Evolutionary conservation across 92 coral and sea anemone species (phyloP), one percentile per base, ranked within the genome.

Genomic region (Umimayanthus chanpuru): DNA sequence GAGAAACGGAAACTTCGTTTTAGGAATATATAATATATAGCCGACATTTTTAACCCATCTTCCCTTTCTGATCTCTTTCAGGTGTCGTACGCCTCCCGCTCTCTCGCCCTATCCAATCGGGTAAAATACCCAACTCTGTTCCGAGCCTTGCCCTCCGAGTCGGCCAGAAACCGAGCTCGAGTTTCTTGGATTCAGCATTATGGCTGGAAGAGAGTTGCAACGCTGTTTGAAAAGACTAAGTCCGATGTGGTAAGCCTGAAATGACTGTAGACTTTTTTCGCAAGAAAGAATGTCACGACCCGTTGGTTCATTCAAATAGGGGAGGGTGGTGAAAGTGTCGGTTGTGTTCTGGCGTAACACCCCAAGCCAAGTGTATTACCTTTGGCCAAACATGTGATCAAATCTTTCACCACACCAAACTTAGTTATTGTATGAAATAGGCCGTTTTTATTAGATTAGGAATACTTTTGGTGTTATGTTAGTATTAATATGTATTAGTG

Each of bases 31-130:
- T 18, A 0, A 12, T 0, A 50, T 10, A 47, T 56, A 15, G 5
- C 66, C 21, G 23, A 56, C 36, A 28, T 39, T 28, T 28, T 18
- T 85, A 70, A 89, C n/a, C 32, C 9, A 39, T 55, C 18, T 44
- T n/a, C 5, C 70, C 55, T 18, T 50, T 38, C 14, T 56, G 23
- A 5, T 77, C 9, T n/a, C 8, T 47, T 91, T 4, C 75, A 96
- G 98, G 89, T 96, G 58, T 93, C 98, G 9, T 95, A 95, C 49
- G 98, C 98, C 26, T 96, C 98, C 4, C 94, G 95, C 43, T 95
- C 98, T 30, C 93, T 96, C 68, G 94, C 91, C 9, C 87, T 96
- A 26, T 96, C 96, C 72, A 89, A 92, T 90, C 92, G 94, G 20
- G 32, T 53, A 44, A 92, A 93, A 78, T 96, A 89, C 81, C 98